A percentile compares a stretch with the other conserved stretches of the same genome.
phyloP scores from a whole-genome alignment of 2,888 invertebrate genomes.

The Empis stercorea region DNA sequence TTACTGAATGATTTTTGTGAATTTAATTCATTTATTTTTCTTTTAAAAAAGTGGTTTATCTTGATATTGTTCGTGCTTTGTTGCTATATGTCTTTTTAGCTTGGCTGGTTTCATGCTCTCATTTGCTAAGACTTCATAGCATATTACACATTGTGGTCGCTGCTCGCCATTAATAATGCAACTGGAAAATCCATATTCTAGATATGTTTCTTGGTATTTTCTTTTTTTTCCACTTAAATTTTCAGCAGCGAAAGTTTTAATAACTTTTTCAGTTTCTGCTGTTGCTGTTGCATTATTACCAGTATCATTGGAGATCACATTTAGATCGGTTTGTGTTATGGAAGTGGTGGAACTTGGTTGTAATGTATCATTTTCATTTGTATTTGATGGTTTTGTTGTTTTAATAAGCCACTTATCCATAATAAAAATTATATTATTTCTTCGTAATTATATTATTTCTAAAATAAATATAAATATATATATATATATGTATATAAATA shows the following conservation, averaged over 20 bases:
- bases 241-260: too few relatives aligned
- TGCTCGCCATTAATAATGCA: neutral
- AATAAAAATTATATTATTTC: too few relatives aligned
- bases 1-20: neutral
- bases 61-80: neutral
- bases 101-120: neutral
- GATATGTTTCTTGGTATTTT: neutral
- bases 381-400: neutral
- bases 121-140: conserved; percentile 2
- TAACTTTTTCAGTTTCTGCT: too few relatives aligned
- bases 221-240: neutral
- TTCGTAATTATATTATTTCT: neutral
- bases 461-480: neutral
- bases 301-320: neutral
- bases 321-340: neutral
- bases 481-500: too few relatives aligned
- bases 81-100: neutral
- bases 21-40: neutral
- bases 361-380: neutral
- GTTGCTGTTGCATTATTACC: neutral
- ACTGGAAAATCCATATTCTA: neutral
- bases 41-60: conserved; percentile 1
- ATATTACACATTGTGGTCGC: conserved; percentile 1
- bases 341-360: neutral
- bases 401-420: neutral